Evolutionary conservation across 2,888 invertebrate species (phyloP).

Genomic region (Cremastobaeus sp.): DNA sequence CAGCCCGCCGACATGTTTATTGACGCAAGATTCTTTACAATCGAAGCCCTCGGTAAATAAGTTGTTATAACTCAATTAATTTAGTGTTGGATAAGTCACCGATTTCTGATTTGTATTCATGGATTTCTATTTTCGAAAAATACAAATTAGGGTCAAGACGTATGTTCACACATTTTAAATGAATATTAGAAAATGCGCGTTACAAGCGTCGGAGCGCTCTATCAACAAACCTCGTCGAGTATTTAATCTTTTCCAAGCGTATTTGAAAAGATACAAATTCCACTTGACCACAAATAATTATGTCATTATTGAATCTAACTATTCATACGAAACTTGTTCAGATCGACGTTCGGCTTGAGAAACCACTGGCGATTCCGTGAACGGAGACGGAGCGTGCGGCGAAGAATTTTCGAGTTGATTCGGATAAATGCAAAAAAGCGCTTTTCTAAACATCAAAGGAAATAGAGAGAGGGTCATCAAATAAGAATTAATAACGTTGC

Average conservation of each 20-base stretch:
- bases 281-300: constrained; percentile 17
- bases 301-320: constrained; percentile 14
- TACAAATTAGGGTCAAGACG: constrained; percentile 54
- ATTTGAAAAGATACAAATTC: constrained; percentile 30
- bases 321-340: constrained; percentile 1
- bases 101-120: constrained; percentile 47
- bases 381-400: no score
- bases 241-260: constrained; percentile 27
- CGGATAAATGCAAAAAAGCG: no score
- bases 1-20: constrained; percentile 35
- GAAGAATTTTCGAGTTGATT: no score
- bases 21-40: constrained; percentile 19
- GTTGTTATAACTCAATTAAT: constrained; percentile 54
- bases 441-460: no score
- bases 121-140: constrained; percentile 50
- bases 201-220: constrained; percentile 17
- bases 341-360: no score
- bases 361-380: no score
- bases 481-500: no score
- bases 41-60: constrained; percentile 22
- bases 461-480: no score
- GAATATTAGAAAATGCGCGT: constrained; percentile 34
- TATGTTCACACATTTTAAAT: constrained; percentile 47
- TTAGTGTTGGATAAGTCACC: constrained; percentile 12
- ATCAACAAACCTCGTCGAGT: constrained; percentile 44